Base-by-base conservation (phyloP, 1,140 invertebrate genomes). In the Pomacea maculata region DNA sequence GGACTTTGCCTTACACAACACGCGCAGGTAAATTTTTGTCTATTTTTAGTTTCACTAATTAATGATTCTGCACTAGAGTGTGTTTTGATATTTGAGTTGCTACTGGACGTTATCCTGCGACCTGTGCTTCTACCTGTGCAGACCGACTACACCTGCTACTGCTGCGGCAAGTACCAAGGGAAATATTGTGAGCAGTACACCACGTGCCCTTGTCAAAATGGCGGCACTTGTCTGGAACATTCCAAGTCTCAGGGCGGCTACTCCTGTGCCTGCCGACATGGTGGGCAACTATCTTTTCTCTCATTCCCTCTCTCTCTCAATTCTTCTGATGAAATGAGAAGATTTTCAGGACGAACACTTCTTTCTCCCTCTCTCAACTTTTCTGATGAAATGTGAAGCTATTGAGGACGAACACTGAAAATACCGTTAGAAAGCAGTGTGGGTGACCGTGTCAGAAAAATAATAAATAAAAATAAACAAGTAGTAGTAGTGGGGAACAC, bases 171-270 rank as follows among this genome's bases (percentile, higher is more conserved):
- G 29, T 80, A 80, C 76, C 73, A 76, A 64, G 81, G 83, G 55
- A 72, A 82, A 11, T 75, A 80, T 77, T 84, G 83, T 29, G 81
- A 83, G 9, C 55, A 70, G 63, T 79, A 80, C 34, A 80, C 81
- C 55, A 71, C 79, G 19, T 84, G 83, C 70, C 81, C 81, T 19
- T 84, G 83, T 63, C 45, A 81, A 68, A 79, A 81, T 75, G 81
- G 81, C 29, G 81, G 81, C 19, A 68, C 52, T 21, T 84, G 83
- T 55, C 3, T 61, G 14, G 61, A 80, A 17, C 29, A 76, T 29
- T 29, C 67, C 52, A 71, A 81, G 14, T 29, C 25, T 7, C 25
- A 55, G 15, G 54, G 52, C 12, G 74, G 78, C 11, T 77, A 80
- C 52, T 34, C 61, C n/a, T 84, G 83, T 54, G 67, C 17, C 4